Percentiles rank a stretch among this genome's conserved stretches.
Evolutionary conservation across 2,888 invertebrate genomes (phyloP).

Genomic region (Caenorhabditis zanzibari): DNA sequence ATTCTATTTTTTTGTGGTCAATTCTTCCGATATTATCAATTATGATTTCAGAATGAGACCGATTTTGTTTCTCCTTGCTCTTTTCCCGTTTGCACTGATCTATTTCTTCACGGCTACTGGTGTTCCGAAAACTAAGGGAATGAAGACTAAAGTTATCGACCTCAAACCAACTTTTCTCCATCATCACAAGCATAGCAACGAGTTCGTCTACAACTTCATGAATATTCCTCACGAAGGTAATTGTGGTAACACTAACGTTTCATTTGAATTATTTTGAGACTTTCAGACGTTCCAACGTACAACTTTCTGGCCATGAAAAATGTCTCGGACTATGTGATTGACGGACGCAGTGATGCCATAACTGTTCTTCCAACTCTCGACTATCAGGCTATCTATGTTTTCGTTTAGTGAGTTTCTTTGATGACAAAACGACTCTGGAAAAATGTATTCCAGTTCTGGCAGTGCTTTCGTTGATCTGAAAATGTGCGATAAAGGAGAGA

Average conservation of each 20-base stretch:
- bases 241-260: too few relatives aligned
- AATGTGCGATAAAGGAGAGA: background rate
- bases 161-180: background rate
- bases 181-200: background rate
- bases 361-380: constrained; percentile 11
- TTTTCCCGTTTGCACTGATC: too few relatives aligned
- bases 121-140: too few relatives aligned
- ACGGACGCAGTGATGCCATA: background rate
- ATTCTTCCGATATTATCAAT: too few relatives aligned
- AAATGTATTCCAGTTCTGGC: constrained; percentile 37
- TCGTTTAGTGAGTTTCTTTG: constrained; percentile 8
- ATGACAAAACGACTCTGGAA: background rate
- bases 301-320: constrained; percentile 6
- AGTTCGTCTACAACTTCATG: background rate
- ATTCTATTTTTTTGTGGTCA: too few relatives aligned
- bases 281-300: constrained; percentile 11
- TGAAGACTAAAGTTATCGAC: background rate
- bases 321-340: background rate
- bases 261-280: background rate
- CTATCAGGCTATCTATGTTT: constrained; percentile 20
- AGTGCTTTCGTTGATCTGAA: background rate
- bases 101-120: too few relatives aligned
- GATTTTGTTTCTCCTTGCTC: too few relatives aligned
- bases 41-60: too few relatives aligned
- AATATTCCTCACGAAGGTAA: background rate